Evolutionary conservation across 2,113 vertebrate genomes (phyloP).

Genomic region (Xyrauchen texanus): DNA sequence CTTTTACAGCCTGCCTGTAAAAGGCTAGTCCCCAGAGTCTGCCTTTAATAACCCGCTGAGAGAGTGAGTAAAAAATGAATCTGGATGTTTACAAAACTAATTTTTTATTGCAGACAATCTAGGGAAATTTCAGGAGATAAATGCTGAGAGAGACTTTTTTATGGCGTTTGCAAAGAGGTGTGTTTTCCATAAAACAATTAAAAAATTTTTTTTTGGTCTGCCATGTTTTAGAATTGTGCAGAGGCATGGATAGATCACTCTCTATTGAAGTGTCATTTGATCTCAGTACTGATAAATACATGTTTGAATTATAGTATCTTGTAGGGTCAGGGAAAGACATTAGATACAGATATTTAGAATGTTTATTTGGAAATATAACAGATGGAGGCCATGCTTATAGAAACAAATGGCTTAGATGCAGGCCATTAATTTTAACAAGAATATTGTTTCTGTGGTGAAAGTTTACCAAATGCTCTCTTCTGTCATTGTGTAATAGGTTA

Average conservation of each 20-base stretch:
- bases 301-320: too few relatives aligned
- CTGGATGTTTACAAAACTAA: constrained; percentile 17
- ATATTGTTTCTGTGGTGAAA: background rate
- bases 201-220: too few relatives aligned
- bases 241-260: too few relatives aligned
- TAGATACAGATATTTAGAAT: too few relatives aligned
- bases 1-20: constrained; percentile 18
- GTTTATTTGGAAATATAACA: background rate
- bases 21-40: constrained; percentile 48
- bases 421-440: background rate
- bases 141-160: background rate
- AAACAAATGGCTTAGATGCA: background rate
- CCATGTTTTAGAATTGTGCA: constrained; percentile 5
- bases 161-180: background rate
- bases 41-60: constrained; percentile 49
- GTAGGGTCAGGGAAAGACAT: background rate
- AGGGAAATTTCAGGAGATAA: constrained; percentile 3
- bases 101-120: constrained; percentile 20
- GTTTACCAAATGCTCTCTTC: background rate
- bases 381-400: background rate
- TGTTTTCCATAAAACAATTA: background rate
- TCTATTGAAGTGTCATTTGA: too few relatives aligned
- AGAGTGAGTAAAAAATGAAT: background rate
- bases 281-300: too few relatives aligned
- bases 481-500: background rate